These are phyloP conservation scores for Poeciliopsis turrubarensis DNA, from an alignment of 2,113 vertebrate species.

Conservation along the genomic window DNA sequence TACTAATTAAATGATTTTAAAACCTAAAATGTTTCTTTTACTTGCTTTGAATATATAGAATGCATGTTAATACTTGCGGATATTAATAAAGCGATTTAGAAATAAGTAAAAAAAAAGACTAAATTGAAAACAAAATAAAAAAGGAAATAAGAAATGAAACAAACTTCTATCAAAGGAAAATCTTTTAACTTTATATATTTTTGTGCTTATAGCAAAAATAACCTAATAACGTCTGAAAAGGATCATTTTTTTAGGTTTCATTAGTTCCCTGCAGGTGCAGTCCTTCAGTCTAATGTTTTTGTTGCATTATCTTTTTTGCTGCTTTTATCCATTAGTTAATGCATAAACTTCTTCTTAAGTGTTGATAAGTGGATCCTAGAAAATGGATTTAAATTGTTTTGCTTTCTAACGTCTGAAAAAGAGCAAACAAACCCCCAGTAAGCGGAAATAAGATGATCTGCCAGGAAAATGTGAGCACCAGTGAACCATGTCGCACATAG, in stretches of 20 bases:
- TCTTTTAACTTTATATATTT: background rate
- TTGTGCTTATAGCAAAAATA: background rate
- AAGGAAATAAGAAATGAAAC: background rate
- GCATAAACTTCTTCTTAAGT: background rate
- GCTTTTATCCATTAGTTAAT: no score
- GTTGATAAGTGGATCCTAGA: background rate
- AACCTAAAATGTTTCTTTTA: background rate
- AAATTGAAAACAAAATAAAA: background rate
- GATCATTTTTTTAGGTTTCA: background rate
- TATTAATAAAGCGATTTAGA: background rate
- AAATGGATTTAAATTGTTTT: background rate
- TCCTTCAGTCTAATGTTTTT: background rate
- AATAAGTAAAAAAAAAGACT: background rate
- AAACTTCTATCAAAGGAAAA: background rate
- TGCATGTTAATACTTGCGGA: background rate
- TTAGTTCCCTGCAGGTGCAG: background rate
- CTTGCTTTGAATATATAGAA: no score
- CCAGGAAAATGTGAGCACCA: constrained; percentile 1
- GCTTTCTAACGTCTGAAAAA: background rate
- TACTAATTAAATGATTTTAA: no score
- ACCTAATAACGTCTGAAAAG: background rate
- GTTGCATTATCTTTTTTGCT: background rate
- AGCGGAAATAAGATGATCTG: constrained; percentile 2
- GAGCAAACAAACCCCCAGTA: background rate
- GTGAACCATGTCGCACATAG: background rate